Evolutionary conservation across 2,113 vertebrate species (phyloP).

Genomic region (Danionella cerebrum): DNA sequence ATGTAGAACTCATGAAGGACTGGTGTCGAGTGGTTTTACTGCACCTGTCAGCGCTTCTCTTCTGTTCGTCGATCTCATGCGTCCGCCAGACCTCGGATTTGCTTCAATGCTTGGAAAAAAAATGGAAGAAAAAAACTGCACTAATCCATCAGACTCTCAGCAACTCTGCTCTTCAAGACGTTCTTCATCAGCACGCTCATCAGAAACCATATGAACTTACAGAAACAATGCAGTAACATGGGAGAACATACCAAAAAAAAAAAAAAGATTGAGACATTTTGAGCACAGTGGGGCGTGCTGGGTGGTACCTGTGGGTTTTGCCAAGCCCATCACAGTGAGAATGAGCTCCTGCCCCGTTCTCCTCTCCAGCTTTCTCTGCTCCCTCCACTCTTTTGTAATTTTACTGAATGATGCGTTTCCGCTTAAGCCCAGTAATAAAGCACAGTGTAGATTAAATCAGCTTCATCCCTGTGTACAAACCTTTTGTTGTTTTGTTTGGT

Average conservation of each 20-base stretch:
- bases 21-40: slow-evolving; percentile 23
- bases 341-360: slow-evolving; percentile 68
- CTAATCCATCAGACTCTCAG: slow-evolving; percentile 30
- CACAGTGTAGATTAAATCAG: slow-evolving; percentile 93
- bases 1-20: slow-evolving; percentile 22
- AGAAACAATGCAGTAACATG: slow-evolving; percentile 2
- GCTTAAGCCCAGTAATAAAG: slow-evolving; percentile 99
- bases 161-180: slow-evolving; percentile 5
- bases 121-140: slow-evolving; percentile 1
- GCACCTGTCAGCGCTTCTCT: slow-evolving; percentile 23
- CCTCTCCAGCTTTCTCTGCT: slow-evolving; percentile 85
- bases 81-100: slow-evolving; percentile 14
- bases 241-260: neutral
- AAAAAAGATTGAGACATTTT: slow-evolving; percentile 28
- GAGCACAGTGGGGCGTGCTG: slow-evolving; percentile 53
- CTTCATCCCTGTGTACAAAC: slow-evolving; percentile 39
- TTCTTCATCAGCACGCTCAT: slow-evolving; percentile 9
- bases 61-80: slow-evolving; percentile 16
- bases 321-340: slow-evolving; percentile 51
- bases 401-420: slow-evolving; percentile 99
- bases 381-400: slow-evolving; percentile 98
- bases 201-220: slow-evolving; percentile 3
- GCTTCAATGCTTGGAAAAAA: slow-evolving; percentile 9
- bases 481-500: slow-evolving; percentile 21
- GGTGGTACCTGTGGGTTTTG: slow-evolving; percentile 56